Base-by-base conservation (phyloP, 2,113 vertebrate species). In the Thomomys bottae region DNA sequence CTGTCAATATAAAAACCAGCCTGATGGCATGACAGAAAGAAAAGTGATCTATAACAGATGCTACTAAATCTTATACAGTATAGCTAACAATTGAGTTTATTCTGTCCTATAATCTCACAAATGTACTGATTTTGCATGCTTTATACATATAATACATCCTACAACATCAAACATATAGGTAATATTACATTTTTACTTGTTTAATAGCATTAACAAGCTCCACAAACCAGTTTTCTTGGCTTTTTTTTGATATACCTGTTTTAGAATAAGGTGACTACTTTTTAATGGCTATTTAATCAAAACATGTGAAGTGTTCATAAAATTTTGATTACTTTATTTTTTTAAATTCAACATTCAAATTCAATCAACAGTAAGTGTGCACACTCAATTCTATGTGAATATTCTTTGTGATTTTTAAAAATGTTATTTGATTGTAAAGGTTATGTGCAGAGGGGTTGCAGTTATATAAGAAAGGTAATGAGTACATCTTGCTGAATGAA, bases 71-170 rank as follows among this genome's bases (percentile, higher is more conserved):
- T 89, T 79, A 15, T 11, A 64, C 42, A 34, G 38, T 88, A 54
- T 64, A 87, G 36, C 4, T 59, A 86, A 88, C 67, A 34, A 49
- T 80, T 5, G 23, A 61, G 8, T 67, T 38, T 84, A 45, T 61
- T 20, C 24, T 17, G 92, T 87, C 77, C 49, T 54, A 64, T 84
- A 95, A 96, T 96, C 95, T 85, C 42, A 75, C 57, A 94, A 75
- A 94, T 84, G 40, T 57, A 89, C 90, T 91, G 96, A 71, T 67
- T 91, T 96, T 95, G 14, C 79, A 91, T 88, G 94, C 30, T 80
- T 93, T 95, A 93, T 23, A 73, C 77, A 94, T 94, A 79, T 88
- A 96, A 89, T 30, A 78, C 57, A 94, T 86, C 94, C 95, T 91
- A 88, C 95, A 90, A 96, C 77, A 49, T 49, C 89, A 85, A 59